Conservation (phyloP, 2,113 vertebrate genomes). For the Oenanthe oenanthe region DNA sequence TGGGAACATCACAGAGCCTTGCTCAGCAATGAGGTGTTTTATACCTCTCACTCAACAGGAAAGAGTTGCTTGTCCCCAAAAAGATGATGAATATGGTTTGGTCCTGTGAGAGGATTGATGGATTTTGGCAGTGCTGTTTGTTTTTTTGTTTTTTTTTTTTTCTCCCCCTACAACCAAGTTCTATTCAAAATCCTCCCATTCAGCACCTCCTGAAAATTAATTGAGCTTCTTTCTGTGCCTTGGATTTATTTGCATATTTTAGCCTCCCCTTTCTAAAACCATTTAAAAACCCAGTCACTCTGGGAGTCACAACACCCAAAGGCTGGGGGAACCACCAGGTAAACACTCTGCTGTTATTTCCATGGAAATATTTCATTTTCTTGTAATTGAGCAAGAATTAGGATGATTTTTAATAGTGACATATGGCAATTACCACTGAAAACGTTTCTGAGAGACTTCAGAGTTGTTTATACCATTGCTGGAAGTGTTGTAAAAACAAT, state of each 20-base stretch:
- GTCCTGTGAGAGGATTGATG: neutral
- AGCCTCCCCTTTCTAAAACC: neutral
- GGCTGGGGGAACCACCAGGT: neutral
- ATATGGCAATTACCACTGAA: neutral
- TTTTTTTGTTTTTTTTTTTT: neutral
- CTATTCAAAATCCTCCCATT: neutral
- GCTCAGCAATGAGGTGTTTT: neutral
- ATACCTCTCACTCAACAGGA: neutral
- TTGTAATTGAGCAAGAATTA: neutral
- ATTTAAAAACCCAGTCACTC: neutral
- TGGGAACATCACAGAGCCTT: neutral
- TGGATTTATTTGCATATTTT: neutral
- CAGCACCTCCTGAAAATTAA: neutral
- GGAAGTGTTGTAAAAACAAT: neutral
- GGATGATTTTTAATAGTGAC: neutral
- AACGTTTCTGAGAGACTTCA: neutral
- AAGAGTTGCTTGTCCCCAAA: neutral
- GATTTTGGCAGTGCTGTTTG: neutral
- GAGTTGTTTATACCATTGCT: neutral
- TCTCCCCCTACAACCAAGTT: neutral
- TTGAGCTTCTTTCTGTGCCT: neutral
- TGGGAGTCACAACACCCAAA: neutral
- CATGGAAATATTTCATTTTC: neutral
- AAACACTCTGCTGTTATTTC: neutral
- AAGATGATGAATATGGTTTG: slow-evolving; percentile 9